phyloP scores from a whole-genome alignment of 2,888 invertebrate genomes.

The Eristalis pertinax region DNA sequence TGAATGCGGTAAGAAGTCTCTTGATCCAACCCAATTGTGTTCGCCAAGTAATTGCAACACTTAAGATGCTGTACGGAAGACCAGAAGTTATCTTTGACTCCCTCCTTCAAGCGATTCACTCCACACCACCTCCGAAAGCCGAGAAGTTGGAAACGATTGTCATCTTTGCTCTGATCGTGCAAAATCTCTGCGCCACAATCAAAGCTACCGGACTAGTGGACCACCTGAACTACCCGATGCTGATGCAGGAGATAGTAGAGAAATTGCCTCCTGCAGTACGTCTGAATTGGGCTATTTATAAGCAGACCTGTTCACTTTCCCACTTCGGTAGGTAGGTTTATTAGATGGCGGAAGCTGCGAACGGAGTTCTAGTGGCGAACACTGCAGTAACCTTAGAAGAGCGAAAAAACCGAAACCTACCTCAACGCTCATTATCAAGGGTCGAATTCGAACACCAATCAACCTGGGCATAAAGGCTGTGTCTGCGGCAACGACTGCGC shows the following conservation, averaged over 20 bases:
- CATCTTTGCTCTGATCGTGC: not conserved
- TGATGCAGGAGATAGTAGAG: not conserved
- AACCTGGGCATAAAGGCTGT: too few relatives aligned
- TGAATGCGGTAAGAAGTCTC: not conserved
- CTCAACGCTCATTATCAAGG: too few relatives aligned
- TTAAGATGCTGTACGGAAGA: not conserved
- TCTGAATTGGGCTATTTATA: not conserved
- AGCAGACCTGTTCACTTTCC: not conserved
- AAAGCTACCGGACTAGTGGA: not conserved
- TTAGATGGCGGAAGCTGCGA: not conserved
- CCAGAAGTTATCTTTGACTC: not conserved
- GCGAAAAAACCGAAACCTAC: too few relatives aligned
- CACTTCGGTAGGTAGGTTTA: not conserved
- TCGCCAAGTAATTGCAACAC: not conserved
- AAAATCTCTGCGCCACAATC: too few relatives aligned
- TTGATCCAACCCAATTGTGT: not conserved
- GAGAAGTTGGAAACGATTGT: not conserved
- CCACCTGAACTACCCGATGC: not conserved
- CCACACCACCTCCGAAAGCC: not conserved
- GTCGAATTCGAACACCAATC: too few relatives aligned
- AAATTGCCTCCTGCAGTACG: too few relatives aligned
- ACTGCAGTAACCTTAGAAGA: too few relatives aligned
- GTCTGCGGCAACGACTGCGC: too few relatives aligned
- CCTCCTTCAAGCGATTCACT: not conserved
- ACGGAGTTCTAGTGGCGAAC: not conserved